Conservation (phyloP, 2,113 vertebrate species). For the Apus apus region DNA sequence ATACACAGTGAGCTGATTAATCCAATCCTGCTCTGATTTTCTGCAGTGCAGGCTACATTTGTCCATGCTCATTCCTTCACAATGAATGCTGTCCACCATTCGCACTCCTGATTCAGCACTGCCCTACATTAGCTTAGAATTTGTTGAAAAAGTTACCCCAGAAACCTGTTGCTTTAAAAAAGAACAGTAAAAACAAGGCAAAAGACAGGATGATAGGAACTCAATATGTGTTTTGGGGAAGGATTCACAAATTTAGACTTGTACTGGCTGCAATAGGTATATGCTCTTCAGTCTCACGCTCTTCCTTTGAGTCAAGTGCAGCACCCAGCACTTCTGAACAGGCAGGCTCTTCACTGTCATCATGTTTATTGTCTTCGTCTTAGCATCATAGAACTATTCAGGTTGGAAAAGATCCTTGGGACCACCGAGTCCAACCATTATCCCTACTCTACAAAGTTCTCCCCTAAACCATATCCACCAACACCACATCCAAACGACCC, state of each 20-base stretch:
- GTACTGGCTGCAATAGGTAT: not conserved
- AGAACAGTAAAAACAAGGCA: not conserved
- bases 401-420: no score
- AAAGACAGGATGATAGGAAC: not conserved
- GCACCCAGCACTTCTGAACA: not conserved
- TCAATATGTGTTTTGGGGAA: not conserved
- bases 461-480: no score
- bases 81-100: not conserved
- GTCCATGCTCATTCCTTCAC: not conserved
- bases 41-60: not conserved
- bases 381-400: not conserved
- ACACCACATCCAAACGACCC: no score
- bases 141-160: not conserved
- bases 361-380: slow-evolving; percentile 56
- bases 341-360: slow-evolving; percentile 28
- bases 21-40: slow-evolving; percentile 33
- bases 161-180: not conserved
- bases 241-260: not conserved
- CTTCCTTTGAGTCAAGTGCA: slow-evolving; percentile 46
- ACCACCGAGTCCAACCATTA: no score
- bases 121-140: not conserved
- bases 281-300: slow-evolving; percentile 53
- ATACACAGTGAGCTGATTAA: slow-evolving; percentile 38
- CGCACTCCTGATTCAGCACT: slow-evolving; percentile 2
- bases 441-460: no score